Evolutionary conservation across 2,113 vertebrate species (phyloP).

Genomic region (Cephalopterus ornatus): DNA sequence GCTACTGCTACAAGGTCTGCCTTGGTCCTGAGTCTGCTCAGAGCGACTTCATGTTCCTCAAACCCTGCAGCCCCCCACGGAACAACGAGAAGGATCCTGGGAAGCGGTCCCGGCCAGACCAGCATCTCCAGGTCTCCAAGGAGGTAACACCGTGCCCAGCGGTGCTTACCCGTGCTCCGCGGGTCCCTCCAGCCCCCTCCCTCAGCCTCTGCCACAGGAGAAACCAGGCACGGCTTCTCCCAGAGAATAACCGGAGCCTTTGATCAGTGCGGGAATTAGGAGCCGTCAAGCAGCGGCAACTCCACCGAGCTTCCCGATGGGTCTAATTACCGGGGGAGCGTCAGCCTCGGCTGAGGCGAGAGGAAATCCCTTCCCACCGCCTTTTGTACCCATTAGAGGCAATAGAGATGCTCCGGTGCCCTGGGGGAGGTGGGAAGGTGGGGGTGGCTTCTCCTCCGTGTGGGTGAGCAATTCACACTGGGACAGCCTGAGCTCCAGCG

Average conservation of each 20-base stretch:
- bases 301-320: background rate
- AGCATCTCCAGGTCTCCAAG: constrained; percentile 77
- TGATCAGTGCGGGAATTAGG: constrained; percentile 16
- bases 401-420: background rate
- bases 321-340: background rate
- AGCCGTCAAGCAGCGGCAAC: background rate
- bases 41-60: constrained; percentile 93
- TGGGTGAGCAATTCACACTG: background rate
- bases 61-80: constrained; percentile 83
- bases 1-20: constrained; percentile 91
- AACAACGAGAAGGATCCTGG: constrained; percentile 84
- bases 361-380: background rate
- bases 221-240: background rate
- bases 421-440: background rate
- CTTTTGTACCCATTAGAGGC: background rate
- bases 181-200: background rate
- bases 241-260: background rate
- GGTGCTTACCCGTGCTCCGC: accelerated
- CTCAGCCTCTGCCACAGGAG: background rate
- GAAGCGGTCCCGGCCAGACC: constrained; percentile 71
- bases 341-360: background rate
- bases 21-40: constrained; percentile 88
- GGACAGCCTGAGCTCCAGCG: accelerated
- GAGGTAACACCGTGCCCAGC: constrained; percentile 54
- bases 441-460: background rate